Evolutionary conservation across 2,797 vertebrate species (phyloP).

Genomic region (Margarornis squamiger): DNA sequence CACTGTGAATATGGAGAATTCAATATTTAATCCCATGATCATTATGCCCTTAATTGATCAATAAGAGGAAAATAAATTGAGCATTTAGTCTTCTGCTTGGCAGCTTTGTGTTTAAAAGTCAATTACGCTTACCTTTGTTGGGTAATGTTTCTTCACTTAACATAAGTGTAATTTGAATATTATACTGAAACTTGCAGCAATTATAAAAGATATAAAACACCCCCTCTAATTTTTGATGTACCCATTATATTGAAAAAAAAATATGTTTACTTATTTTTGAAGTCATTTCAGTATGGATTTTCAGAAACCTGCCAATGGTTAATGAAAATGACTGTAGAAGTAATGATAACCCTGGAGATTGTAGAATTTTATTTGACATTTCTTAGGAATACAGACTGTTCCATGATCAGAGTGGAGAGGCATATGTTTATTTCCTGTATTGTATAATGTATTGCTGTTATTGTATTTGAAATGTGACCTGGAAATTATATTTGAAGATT

Average conservation of each 20-base stretch:
- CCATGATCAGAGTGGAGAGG: background rate
- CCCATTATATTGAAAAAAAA: background rate
- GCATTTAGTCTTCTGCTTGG: constrained; percentile 13
- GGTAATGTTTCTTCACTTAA: background rate
- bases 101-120: background rate
- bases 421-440: background rate
- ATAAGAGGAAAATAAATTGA: constrained; percentile 4
- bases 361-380: background rate
- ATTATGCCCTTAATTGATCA: constrained; percentile 24
- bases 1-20: constrained; percentile 16
- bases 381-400: background rate
- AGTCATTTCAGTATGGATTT: background rate
- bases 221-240: background rate
- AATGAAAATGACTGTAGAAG: background rate
- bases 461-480: background rate
- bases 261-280: background rate
- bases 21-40: constrained; percentile 1
- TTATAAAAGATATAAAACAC: background rate
- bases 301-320: background rate
- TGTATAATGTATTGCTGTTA: background rate
- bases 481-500: background rate
- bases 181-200: background rate
- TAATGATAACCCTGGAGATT: background rate
- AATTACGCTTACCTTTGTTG: background rate
- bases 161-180: background rate